Evolutionary conservation across 64 coral and sea anemone species (phyloP), one percentile per base, ranked within the genome.

Genomic region (Cladopsammia gracilis): DNA sequence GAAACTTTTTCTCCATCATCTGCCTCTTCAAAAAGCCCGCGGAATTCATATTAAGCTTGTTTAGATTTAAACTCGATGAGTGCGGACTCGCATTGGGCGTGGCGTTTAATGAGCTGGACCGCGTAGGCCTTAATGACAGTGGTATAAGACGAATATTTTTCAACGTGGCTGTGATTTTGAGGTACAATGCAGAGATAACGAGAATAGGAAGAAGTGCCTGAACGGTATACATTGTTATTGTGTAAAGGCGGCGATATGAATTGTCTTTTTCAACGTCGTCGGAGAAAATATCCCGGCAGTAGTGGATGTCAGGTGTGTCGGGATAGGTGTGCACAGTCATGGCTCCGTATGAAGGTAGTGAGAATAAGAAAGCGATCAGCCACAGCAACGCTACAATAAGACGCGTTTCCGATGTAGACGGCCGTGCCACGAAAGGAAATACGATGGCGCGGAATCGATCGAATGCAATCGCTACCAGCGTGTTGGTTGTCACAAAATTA

Each of bases 401-500:
- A 15, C 82, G 76, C 19, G 88, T 97, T 65, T 97, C 82, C 8
- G 67, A 94, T 10, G 84, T 90, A 3, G 87, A 87, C 2, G 92
- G 96, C n/a, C 91, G 92, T 10, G 90, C 65, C 68, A 91, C 90
- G 88, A 97, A 94, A 25, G 96, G 96, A 25, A 97, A 97, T 7
- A 94, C 86, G 4, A 97, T 57, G 16, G 96, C 88, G 7, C 93
- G 92, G 78, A 91, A 97, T 10, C 96, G 92, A 82, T 97, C 96
- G 42, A 89, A 79, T 2, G 96, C 96, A 26, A 97, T 97, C 8
- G 96, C 96, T 0, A 97, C 96, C n/a, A 97, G 77, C 2, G 96
- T 97, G 51, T 97, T 97, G 7, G 88, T 97, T 4, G 96, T 97
- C 34, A 97, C 96, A 48, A 97, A 88, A 13, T 74, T 89, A 70